A percentile compares a stretch with the other conserved stretches of the same genome.
These are phyloP conservation scores for Phyllotreta cruciferae DNA, from an alignment of 2,888 invertebrate species.

Conservation along the genomic window DNA sequence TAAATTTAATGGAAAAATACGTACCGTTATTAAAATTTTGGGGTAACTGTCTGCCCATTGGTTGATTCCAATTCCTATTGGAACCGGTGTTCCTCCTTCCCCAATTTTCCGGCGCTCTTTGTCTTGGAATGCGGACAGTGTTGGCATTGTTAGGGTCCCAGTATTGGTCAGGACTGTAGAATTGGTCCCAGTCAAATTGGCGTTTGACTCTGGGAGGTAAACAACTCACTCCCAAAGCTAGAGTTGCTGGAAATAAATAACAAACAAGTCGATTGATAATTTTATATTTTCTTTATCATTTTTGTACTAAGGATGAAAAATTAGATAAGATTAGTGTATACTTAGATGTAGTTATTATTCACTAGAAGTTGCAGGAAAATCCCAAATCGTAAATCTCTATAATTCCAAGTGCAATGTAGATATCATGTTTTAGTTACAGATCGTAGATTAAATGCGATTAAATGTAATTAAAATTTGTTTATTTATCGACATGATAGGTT, in stretches of 20 bases:
- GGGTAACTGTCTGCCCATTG: conserved; percentile 11
- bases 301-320: background rate
- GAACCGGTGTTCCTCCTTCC: background rate
- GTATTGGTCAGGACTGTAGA: background rate
- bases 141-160: background rate
- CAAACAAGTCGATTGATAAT: background rate
- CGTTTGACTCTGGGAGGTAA: conserved; percentile 20
- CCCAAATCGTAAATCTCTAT: too few species aligned
- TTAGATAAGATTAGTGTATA: too few species aligned
- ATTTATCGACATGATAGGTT: too few species aligned
- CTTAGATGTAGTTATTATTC: too few species aligned
- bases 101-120: conserved; percentile 1
- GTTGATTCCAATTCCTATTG: background rate
- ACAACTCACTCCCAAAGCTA: conserved; percentile 11
- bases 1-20: too few species aligned
- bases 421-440: too few species aligned
- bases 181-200: conserved; percentile 20
- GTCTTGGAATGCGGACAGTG: conserved; percentile 13
- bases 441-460: too few species aligned
- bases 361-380: too few species aligned
- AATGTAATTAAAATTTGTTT: too few species aligned
- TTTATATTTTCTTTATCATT: background rate
- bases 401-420: too few species aligned
- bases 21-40: background rate
- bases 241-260: conserved; percentile 7